Percentiles rank a stretch among this genome's conserved stretches.
phyloP scores from a whole-genome alignment of 2,888 invertebrate genomes.

The Steinernema scapterisci region DNA sequence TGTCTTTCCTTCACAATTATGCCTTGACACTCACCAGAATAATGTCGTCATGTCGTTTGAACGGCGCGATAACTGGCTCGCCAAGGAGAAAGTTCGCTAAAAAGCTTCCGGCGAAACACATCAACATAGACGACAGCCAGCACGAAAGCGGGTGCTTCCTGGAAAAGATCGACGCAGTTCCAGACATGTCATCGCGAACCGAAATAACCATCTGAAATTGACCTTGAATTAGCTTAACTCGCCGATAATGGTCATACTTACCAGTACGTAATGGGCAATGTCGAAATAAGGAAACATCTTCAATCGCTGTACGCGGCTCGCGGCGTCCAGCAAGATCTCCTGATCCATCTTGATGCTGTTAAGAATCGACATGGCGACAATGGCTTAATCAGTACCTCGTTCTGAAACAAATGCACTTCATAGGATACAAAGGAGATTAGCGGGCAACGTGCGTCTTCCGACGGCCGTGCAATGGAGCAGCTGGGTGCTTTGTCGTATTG shows the following conservation, averaged over 20 bases:
- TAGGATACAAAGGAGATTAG: no score
- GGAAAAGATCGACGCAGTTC: constrained; percentile 87
- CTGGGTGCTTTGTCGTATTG: no score
- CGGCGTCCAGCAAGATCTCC: constrained; percentile 78
- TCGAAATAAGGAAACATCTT: constrained; percentile 99
- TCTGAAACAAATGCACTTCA: not conserved
- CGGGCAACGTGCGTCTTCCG: no score
- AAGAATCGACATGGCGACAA: constrained; percentile 8
- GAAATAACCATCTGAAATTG: constrained; percentile 55
- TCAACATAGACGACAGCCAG: constrained; percentile 96
- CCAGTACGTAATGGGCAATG: constrained; percentile 86
- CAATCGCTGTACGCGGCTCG: constrained; percentile 95
- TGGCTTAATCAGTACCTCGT: constrained; percentile 21
- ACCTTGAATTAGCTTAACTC: not conserved
- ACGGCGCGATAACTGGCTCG: constrained; percentile 90
- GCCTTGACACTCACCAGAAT: constrained; percentile 75
- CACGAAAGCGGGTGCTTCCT: constrained; percentile 95
- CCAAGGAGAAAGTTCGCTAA: constrained; percentile 91
- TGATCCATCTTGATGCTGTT: constrained; percentile 49
- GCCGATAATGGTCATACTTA: constrained; percentile 37
- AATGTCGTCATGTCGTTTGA: constrained; percentile 92
- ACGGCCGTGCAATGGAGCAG: no score
- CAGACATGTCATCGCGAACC: constrained; percentile 63
- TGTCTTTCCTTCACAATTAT: no score
- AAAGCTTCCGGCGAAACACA: constrained; percentile 91